These are phyloP conservation scores for Caenorhabditis afra DNA, from an alignment of 2,888 invertebrate species.

Conservation along the genomic window DNA sequence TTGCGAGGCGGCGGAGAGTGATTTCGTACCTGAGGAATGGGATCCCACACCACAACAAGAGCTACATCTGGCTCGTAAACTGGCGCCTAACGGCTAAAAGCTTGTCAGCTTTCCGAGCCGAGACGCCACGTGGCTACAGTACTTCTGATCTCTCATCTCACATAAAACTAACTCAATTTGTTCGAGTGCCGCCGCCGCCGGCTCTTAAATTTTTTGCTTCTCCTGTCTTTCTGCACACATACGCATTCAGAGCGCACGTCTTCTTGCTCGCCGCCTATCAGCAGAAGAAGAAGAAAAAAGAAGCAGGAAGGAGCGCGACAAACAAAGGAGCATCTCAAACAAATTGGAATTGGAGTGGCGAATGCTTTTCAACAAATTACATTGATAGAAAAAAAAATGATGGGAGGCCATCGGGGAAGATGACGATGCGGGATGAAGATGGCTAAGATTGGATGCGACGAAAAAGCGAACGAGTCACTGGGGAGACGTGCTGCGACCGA, in stretches of 20 bases:
- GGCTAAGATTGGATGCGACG: constrained; percentile 32
- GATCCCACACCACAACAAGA: constrained; percentile 43
- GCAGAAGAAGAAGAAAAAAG: constrained; percentile 23
- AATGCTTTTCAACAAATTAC: constrained; percentile 61
- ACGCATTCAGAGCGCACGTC: constrained; percentile 18
- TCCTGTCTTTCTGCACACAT: constrained; percentile 39
- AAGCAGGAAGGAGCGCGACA: constrained; percentile 29
- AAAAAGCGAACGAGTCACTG: constrained; percentile 43
- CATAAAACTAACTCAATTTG: constrained; percentile 43
- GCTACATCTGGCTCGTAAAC: constrained; percentile 55
- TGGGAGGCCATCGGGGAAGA: constrained; percentile 41
- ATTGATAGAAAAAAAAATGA: constrained; percentile 58
- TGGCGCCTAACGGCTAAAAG: constrained; percentile 38
- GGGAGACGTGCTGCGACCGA: constrained; percentile 32
- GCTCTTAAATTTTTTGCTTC: constrained; percentile 42
- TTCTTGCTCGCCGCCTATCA: constrained; percentile 38
- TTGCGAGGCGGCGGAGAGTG: constrained; percentile 17
- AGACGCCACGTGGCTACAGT: not conserved
- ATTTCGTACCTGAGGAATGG: constrained; percentile 53
- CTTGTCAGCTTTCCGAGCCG: constrained; percentile 13
- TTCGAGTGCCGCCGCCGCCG: constrained; percentile 28
- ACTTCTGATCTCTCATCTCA: not conserved
- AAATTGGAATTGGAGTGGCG: constrained; percentile 59
- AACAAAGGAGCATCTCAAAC: constrained; percentile 56
- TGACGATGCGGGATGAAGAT: constrained; percentile 28